phyloP scores from a whole-genome alignment of 1,140 invertebrate genomes.

The Hirudo medicinalis region DNA sequence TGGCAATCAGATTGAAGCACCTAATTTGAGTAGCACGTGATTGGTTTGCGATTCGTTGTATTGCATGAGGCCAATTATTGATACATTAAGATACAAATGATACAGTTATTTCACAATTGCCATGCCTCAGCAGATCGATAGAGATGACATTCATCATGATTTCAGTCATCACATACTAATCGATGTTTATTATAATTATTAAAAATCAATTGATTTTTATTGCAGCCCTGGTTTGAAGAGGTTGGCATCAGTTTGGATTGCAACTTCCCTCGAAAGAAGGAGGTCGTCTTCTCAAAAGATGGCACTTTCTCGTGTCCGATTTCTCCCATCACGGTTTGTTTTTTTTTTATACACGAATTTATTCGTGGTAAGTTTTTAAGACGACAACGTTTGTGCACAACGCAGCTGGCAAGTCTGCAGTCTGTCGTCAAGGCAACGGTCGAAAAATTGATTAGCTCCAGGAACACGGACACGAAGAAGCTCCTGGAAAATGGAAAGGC shows the following conservation, averaged over 20 bases:
- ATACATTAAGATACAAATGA: no score
- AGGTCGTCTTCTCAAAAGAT: constrained; percentile 3
- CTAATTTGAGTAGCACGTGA: no score
- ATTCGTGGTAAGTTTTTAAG: no score
- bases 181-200: no score
- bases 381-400: no score
- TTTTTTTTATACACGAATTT: no score
- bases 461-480: background rate
- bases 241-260: background rate
- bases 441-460: background rate
- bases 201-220: background rate
- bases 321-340: background rate
- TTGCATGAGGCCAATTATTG: no score
- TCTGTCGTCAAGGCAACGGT: constrained; percentile 4
- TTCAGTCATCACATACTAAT: no score
- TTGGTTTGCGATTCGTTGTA: background rate
- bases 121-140: no score
- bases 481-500: background rate
- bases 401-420: background rate
- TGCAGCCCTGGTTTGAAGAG: background rate
- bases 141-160: no score
- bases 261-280: background rate
- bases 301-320: background rate
- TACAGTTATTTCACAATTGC: background rate
- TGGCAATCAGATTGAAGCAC: no score